phyloP scores from a whole-genome alignment of 2,888 invertebrate species.

The Nesidiocoris tenuis region DNA sequence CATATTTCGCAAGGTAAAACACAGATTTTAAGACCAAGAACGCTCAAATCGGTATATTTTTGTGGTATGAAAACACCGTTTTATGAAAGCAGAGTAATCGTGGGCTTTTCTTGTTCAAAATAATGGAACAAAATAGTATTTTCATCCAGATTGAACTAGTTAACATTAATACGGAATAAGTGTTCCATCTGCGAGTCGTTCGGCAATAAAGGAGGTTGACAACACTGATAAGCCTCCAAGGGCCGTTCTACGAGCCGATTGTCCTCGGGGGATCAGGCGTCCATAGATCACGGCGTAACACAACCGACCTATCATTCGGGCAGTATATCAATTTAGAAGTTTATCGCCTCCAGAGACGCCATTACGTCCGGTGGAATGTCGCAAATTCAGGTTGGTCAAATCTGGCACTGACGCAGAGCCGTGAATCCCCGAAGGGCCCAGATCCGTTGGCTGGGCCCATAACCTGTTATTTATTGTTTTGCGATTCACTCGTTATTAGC shows the following conservation, averaged over 20 bases:
- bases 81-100: too few species aligned
- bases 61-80: too few species aligned
- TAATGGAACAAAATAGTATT: too few species aligned
- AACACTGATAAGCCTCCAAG: neutral
- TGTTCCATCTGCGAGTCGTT: too few species aligned
- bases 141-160: too few species aligned
- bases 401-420: too few species aligned
- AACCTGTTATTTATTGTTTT: slow-evolving; percentile 37
- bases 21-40: too few species aligned
- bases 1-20: too few species aligned
- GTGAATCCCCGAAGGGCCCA: slow-evolving; percentile 31
- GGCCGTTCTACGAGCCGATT: neutral
- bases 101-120: too few species aligned
- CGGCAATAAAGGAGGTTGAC: neutral
- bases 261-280: neutral
- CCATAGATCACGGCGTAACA: slow-evolving; percentile 19
- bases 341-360: slow-evolving; percentile 10
- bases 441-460: slow-evolving; percentile 21
- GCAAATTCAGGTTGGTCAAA: slow-evolving; percentile 19
- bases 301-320: slow-evolving; percentile 13
- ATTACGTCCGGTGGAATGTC: slow-evolving; percentile 15
- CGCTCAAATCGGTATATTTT: too few species aligned
- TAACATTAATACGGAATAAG: too few species aligned
- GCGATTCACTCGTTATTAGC: slow-evolving; percentile 36
- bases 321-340: slow-evolving; percentile 13